A percentile compares a stretch with the other conserved stretches of the same genome.
These are phyloP conservation scores for Xenus cinereus DNA, from an alignment of 2,113 vertebrate species.

Conservation along the genomic window DNA sequence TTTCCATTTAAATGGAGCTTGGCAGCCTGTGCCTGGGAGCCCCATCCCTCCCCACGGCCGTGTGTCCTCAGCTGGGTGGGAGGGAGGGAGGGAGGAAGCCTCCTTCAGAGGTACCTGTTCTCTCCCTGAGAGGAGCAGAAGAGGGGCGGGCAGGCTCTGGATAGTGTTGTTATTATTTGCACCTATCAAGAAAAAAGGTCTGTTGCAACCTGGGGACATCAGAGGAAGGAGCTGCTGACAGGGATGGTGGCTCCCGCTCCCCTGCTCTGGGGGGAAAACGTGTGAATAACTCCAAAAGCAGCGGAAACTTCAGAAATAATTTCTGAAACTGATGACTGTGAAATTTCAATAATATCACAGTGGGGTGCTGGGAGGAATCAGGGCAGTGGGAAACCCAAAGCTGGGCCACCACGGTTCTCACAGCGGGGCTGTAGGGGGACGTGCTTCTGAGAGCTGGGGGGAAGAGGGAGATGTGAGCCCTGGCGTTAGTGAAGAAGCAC, in stretches of 20 bases:
- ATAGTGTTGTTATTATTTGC: neutral
- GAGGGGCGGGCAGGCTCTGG: neutral
- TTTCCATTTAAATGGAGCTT: neutral
- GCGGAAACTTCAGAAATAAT: conserved; percentile 32
- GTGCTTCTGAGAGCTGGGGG: neutral
- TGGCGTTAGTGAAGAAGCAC: neutral
- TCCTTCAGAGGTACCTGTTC: neutral
- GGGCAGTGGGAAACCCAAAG: neutral
- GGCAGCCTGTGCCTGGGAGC: neutral
- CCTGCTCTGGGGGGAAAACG: neutral
- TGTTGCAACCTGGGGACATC: neutral
- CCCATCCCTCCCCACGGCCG: neutral
- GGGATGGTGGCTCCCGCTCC: neutral
- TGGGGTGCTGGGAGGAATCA: neutral
- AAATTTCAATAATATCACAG: conserved; percentile 30
- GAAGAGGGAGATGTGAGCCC: neutral
- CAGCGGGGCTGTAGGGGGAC: neutral
- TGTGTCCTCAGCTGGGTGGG: fast-evolving
- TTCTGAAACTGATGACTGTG: conserved; percentile 48
- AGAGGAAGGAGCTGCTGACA: neutral
- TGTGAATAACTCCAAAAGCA: neutral
- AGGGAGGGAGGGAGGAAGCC: neutral
- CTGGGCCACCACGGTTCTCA: neutral
- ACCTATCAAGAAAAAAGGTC: neutral
- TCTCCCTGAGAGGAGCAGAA: neutral